Conservation (phyloP, 1,140 invertebrate species). For the Delia radicum region DNA sequence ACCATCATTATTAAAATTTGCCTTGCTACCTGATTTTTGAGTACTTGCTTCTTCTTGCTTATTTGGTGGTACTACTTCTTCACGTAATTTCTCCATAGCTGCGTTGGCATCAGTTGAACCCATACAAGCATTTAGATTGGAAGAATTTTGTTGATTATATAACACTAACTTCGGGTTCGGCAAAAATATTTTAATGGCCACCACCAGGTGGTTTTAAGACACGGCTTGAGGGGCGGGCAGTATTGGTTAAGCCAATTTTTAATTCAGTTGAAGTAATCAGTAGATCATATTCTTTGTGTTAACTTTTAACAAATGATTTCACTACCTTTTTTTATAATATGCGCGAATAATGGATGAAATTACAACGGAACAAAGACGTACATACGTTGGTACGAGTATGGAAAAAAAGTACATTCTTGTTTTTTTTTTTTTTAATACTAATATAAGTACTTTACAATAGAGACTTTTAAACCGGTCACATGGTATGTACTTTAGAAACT, state of each 20-base stretch:
- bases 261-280: constrained; percentile 57
- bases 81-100: constrained; percentile 46
- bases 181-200: constrained; percentile 64
- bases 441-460: no score
- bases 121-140: constrained; percentile 54
- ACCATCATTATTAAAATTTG: constrained; percentile 28
- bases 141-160: constrained; percentile 58
- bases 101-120: constrained; percentile 52
- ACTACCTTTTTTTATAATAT: not conserved
- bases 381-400: no score
- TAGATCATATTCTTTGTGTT: constrained; percentile 12
- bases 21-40: constrained; percentile 30
- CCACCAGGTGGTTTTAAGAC: constrained; percentile 64
- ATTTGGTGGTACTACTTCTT: constrained; percentile 35
- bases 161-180: constrained; percentile 58
- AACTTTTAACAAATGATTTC: constrained; percentile 16
- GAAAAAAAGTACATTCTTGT: no score
- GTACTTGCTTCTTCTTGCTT: constrained; percentile 13
- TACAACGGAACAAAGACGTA: constrained; percentile 18
- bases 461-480: no score
- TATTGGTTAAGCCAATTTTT: constrained; percentile 59
- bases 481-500: no score
- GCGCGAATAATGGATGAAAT: constrained; percentile 10
- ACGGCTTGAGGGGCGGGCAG: constrained; percentile 58
- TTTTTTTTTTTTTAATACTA: no score